Conservation (phyloP, 2,888 invertebrate species). For the Crematogaster levior region DNA sequence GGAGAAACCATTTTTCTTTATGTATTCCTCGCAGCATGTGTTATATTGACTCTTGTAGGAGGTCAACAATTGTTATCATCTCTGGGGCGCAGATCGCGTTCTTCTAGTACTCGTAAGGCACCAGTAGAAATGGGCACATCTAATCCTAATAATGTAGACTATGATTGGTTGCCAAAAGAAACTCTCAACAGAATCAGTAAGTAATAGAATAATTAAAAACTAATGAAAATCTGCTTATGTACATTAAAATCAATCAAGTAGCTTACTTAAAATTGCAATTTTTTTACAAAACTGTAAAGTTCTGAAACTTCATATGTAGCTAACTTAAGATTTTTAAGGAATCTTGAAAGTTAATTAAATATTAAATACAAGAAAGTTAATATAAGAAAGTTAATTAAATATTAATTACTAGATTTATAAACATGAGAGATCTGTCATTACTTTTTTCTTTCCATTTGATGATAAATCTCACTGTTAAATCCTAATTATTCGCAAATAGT, state of each 20-base stretch:
- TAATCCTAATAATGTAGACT: constrained; percentile 96
- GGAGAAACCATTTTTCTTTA: constrained; percentile 99
- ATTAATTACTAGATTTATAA: no score
- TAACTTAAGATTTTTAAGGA: not conserved
- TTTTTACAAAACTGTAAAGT: not conserved
- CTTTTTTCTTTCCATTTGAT: not conserved
- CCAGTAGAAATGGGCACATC: constrained; percentile 96
- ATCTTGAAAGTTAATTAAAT: no score
- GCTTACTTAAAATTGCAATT: not conserved
- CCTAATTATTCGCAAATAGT: no score
- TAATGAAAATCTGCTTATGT: not conserved
- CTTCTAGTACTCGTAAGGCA: constrained; percentile 87
- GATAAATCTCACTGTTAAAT: no score
- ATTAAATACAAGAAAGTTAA: no score
- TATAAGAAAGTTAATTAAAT: no score
- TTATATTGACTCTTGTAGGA: constrained; percentile 94
- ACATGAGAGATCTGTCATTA: no score
- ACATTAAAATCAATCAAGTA: not conserved
- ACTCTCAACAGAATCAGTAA: constrained; percentile 94
- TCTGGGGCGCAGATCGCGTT: constrained; percentile 91
- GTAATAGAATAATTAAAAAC: constrained; percentile 82
- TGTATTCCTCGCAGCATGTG: constrained; percentile 96
- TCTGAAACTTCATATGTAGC: no score
- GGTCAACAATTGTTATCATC: constrained; percentile 96
- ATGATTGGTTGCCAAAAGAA: constrained; percentile 99